Evolutionary conservation across 2,113 vertebrate species (phyloP).

Genomic region (Alaudala cheleensis): DNA sequence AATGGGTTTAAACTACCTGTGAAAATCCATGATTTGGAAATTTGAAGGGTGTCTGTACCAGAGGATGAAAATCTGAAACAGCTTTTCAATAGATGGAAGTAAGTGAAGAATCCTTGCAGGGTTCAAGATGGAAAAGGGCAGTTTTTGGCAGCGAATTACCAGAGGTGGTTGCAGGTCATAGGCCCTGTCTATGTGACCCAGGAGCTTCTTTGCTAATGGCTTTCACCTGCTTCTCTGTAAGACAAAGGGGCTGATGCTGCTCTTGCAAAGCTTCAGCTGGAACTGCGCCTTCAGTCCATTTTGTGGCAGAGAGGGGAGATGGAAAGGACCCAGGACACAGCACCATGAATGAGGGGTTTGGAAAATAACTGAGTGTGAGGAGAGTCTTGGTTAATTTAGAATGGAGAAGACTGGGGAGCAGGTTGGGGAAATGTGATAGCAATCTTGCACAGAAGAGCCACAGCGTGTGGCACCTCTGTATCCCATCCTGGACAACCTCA

Average conservation of each 20-base stretch:
- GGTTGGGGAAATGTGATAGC: not conserved
- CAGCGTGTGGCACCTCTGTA: not conserved
- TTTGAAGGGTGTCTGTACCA: not conserved
- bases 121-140: not conserved
- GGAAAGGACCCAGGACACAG: not conserved
- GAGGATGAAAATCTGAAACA: not conserved
- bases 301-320: not conserved
- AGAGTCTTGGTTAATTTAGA: not conserved
- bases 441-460: not conserved
- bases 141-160: not conserved
- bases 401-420: not conserved
- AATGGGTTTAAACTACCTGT: not conserved
- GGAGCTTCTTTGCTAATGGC: not conserved
- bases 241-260: not conserved
- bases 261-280: not conserved
- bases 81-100: not conserved
- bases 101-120: not conserved
- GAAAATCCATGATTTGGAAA: not conserved
- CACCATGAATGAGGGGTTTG: not conserved
- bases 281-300: not conserved
- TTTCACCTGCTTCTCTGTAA: not conserved
- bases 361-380: not conserved
- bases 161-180: not conserved
- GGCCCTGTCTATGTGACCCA: not conserved
- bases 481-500: not conserved